phyloP scores from a whole-genome alignment of 2,888 invertebrate genomes.

The Geotrupes spiniger region DNA sequence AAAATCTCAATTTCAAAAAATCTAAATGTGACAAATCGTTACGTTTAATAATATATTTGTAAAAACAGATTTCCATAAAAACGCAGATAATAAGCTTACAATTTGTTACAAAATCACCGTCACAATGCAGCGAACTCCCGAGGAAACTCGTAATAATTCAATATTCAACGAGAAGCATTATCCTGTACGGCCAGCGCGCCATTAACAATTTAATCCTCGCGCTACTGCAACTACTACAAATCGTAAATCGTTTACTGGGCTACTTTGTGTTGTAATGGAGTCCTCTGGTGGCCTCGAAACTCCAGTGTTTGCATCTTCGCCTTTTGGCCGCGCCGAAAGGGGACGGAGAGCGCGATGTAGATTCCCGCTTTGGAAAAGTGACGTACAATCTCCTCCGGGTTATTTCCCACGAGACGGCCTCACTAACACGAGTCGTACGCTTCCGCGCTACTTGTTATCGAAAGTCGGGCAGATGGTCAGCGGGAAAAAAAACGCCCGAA shows the following conservation, averaged over 20 bases:
- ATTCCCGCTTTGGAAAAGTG: conserved; percentile 6
- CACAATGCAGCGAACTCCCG: too few species aligned
- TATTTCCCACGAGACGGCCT: conserved; percentile 19
- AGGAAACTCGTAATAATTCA: too few species aligned
- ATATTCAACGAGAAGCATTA: too few species aligned
- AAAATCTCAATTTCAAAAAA: too few species aligned
- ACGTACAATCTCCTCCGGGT: conserved; percentile 15
- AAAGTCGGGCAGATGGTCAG: conserved; percentile 26
- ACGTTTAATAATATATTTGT: too few species aligned
- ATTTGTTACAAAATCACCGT: too few species aligned
- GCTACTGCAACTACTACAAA: neutral
- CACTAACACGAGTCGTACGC: conserved; percentile 13
- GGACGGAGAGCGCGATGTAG: conserved; percentile 4
- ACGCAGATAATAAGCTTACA: too few species aligned
- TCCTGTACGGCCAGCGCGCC: neutral
- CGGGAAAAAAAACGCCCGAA: conserved; percentile 10
- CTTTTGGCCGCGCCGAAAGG: neutral
- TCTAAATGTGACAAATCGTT: too few species aligned
- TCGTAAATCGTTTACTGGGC: conserved; percentile 5
- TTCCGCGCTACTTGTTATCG: conserved; percentile 13
- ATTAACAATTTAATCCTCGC: conserved; percentile 1
- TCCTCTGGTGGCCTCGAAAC: neutral
- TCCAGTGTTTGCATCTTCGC: conserved; percentile 5
- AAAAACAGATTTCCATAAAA: too few species aligned
- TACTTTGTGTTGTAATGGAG: conserved; percentile 4